These are phyloP conservation scores for Ceyx erithaca DNA, from an alignment of 2,797 vertebrate species.

Conservation along the genomic window DNA sequence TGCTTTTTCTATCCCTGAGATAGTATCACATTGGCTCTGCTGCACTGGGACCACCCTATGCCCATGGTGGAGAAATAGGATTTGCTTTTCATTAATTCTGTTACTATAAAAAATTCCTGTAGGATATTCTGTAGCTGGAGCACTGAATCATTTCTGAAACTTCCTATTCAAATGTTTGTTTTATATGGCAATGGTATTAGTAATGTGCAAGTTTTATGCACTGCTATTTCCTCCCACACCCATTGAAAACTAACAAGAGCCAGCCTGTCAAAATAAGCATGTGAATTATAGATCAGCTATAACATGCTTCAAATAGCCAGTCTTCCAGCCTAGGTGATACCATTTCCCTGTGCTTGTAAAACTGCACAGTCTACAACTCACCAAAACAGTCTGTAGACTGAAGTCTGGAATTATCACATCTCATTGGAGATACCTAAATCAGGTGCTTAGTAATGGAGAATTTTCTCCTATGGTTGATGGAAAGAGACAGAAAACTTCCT, in stretches of 20 bases:
- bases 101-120: constrained; percentile 76
- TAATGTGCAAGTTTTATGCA: constrained; percentile 77
- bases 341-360: constrained; percentile 16
- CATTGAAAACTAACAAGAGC: constrained; percentile 76
- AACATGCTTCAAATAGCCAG: constrained; percentile 62
- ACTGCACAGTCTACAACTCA: constrained; percentile 14
- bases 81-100: constrained; percentile 70
- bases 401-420: constrained; percentile 8
- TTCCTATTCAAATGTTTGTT: constrained; percentile 78
- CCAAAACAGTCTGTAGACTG: not conserved
- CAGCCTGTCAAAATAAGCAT: constrained; percentile 70
- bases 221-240: constrained; percentile 77
- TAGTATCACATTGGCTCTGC: constrained; percentile 3
- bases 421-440: not conserved
- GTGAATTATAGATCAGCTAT: constrained; percentile 67
- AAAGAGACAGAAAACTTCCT: not conserved
- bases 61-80: constrained; percentile 31
- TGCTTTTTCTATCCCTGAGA: constrained; percentile 29
- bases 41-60: constrained; percentile 48
- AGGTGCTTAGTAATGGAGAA: not conserved
- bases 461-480: not conserved
- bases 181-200: constrained; percentile 81
- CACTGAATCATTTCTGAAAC: constrained; percentile 80
- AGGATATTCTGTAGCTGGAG: constrained; percentile 75
- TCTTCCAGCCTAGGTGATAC: constrained; percentile 51